These are phyloP conservation scores for Coronaproctus castanopsis DNA, from an alignment of 2,888 invertebrate species.

Conservation along the genomic window DNA sequence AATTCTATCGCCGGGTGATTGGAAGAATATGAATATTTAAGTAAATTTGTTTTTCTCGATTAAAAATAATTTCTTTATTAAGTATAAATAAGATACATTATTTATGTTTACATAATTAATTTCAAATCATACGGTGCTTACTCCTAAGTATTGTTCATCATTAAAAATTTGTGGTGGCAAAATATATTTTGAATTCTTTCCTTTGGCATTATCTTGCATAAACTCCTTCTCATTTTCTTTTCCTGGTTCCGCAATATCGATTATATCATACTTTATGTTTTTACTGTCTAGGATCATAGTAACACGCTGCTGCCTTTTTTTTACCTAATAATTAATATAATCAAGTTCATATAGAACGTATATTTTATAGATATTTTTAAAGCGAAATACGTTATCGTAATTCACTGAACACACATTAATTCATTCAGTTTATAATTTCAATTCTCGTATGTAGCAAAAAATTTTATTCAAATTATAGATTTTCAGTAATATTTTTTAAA, in stretches of 20 bases:
- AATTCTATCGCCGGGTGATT: no score
- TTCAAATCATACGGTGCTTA: no score
- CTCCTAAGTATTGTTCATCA: conserved; percentile 80
- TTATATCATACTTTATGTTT: conserved; percentile 65
- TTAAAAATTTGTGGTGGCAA: conserved; percentile 89
- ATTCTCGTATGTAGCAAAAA: no score
- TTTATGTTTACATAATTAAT: no score
- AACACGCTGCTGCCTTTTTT: conserved; percentile 85
- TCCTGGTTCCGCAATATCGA: conserved; percentile 89
- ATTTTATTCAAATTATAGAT: no score
- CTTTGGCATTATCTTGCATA: conserved; percentile 72
- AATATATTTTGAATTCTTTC: conserved; percentile 52
- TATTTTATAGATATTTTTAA: conserved; percentile 4
- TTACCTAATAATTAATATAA: conserved; percentile 43
- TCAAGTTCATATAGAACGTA: not conserved
- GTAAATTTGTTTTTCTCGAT: no score
- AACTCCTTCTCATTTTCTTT: conserved; percentile 70
- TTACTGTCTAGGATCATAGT: conserved; percentile 83
- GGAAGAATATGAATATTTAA: no score
- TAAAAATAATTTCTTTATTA: no score
- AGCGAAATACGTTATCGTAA: not conserved
- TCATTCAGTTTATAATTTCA: no score
- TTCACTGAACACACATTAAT: not conserved
- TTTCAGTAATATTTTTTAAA: no score
- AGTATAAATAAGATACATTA: no score